Conservation (phyloP, 1,140 invertebrate species). For the Anastrepha obliqua region DNA sequence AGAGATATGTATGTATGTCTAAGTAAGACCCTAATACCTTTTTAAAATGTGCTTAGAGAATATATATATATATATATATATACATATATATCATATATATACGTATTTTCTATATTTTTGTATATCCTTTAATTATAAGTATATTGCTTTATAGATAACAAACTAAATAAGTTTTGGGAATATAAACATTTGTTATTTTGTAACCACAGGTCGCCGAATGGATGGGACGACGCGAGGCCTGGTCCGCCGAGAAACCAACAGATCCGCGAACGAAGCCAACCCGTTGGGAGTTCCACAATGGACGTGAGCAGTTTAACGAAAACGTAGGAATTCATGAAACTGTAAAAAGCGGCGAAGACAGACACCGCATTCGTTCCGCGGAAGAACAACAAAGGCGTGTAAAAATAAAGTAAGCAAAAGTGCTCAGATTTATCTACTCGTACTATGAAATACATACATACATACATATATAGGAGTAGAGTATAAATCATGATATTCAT, state of each 20-base stretch:
- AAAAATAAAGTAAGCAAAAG: constrained; percentile 67
- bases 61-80: no score
- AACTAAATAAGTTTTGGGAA: background rate
- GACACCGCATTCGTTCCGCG: constrained; percentile 64
- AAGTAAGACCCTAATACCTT: no score
- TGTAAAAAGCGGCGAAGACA: constrained; percentile 54
- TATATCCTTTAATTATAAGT: no score
- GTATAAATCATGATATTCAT: no score
- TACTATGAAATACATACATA: no score
- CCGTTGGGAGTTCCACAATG: constrained; percentile 82
- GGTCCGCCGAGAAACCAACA: constrained; percentile 82
- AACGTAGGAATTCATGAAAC: constrained; percentile 65
- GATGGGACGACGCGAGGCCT: constrained; percentile 83
- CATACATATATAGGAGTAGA: background rate
- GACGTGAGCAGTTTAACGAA: constrained; percentile 75
- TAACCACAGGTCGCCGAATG: constrained; percentile 77
- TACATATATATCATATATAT: no score
- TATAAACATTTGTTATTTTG: background rate
- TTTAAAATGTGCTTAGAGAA: no score
- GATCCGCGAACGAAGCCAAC: constrained; percentile 79
- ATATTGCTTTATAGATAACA: background rate
- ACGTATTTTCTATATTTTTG: no score
- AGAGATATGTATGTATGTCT: no score
- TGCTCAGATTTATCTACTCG: no score
- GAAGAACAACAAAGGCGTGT: constrained; percentile 69